Evolutionary conservation across 1,140 invertebrate genomes (phyloP).

Genomic region (Oscheius sp.): DNA sequence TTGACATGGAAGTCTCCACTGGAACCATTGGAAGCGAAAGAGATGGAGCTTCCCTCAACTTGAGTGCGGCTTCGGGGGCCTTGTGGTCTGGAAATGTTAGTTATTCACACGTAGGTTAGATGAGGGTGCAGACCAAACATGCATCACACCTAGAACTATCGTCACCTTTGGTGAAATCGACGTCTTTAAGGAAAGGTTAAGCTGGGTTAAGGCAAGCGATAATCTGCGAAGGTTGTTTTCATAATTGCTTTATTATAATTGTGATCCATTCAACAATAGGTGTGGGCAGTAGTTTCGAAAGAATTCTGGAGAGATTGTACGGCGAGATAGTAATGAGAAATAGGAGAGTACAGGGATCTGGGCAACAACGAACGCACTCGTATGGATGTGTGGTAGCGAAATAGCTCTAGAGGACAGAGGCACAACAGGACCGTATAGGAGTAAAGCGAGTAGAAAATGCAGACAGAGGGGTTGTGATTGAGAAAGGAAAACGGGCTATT

Average conservation of each 20-base stretch:
- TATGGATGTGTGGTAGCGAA: not conserved
- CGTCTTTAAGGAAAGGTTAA: not conserved
- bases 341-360: not conserved
- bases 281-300: not conserved
- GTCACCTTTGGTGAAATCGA: not conserved
- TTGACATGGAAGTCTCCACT: not conserved
- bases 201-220: not conserved
- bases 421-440: slow-evolving; percentile 3
- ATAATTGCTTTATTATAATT: slow-evolving; percentile 9
- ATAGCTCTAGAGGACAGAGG: slow-evolving; percentile 1
- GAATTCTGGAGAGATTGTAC: not conserved
- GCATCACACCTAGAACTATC: not conserved
- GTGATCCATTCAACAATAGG: too few relatives aligned
- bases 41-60: not conserved
- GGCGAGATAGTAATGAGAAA: not conserved
- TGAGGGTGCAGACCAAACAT: not conserved
- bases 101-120: not conserved
- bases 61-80: not conserved
- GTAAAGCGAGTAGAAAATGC: not conserved
- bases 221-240: not conserved
- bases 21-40: not conserved
- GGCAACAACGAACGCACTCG: slow-evolving; percentile 9
- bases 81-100: not conserved
- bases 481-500: not conserved
- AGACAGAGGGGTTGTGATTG: not conserved